These are phyloP conservation scores for Parelbella ahira DNA, from an alignment of 2,888 invertebrate species.

Conservation along the genomic window DNA sequence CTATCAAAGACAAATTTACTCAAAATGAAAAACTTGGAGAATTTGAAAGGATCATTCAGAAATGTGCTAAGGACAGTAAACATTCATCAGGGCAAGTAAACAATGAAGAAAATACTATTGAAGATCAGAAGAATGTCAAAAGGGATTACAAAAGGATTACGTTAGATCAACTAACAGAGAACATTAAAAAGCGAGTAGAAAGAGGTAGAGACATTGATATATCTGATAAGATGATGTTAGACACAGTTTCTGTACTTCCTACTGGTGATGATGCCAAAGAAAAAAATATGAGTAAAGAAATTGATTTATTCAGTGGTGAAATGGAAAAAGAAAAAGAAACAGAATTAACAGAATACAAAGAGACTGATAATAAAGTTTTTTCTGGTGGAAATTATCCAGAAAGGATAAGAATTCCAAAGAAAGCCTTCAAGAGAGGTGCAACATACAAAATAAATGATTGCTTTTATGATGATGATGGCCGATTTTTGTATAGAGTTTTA, in stretches of 20 bases:
- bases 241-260: conserved; percentile 36
- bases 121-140: too few species aligned
- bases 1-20: conserved; percentile 55
- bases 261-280: conserved; percentile 29
- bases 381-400: conserved; percentile 72
- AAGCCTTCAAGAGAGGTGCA: conserved; percentile 81
- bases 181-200: conserved; percentile 55
- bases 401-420: conserved; percentile 85
- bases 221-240: conserved; percentile 56
- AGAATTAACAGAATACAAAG: conserved; percentile 41
- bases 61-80: conserved; percentile 56
- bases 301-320: conserved; percentile 40
- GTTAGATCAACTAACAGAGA: conserved; percentile 56
- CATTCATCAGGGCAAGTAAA: too few species aligned
- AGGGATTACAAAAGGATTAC: conserved; percentile 48
- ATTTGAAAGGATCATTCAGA: conserved; percentile 70
- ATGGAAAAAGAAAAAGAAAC: conserved; percentile 36
- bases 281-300: conserved; percentile 40
- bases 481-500: conserved; percentile 88
- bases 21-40: conserved; percentile 58
- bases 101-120: too few species aligned
- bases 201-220: conserved; percentile 50
- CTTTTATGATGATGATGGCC: conserved; percentile 90
- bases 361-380: conserved; percentile 38
- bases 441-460: conserved; percentile 89